phyloP scores from a whole-genome alignment of 1,140 invertebrate species.

The Sinella curviseta region DNA sequence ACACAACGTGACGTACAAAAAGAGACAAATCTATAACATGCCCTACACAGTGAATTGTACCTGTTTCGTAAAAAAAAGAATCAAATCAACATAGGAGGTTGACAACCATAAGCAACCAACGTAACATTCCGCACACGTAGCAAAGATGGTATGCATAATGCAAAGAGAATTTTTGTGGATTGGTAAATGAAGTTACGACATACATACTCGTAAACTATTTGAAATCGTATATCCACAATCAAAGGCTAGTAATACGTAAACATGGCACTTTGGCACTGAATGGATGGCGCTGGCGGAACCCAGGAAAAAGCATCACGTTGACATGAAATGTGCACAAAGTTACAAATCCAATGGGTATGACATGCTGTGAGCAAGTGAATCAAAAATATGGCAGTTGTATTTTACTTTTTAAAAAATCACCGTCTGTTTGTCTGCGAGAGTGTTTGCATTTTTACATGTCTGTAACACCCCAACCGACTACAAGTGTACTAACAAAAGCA shows the following conservation, averaged over 20 bases:
- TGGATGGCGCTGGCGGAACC: too few species aligned
- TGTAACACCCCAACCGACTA: not conserved
- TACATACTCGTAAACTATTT: not conserved
- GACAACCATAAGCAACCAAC: too few species aligned
- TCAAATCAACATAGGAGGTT: too few species aligned
- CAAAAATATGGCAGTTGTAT: slow-evolving; percentile 13
- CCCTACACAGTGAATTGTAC: too few species aligned
- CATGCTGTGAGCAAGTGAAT: not conserved
- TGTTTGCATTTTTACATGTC: not conserved
- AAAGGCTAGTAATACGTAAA: too few species aligned
- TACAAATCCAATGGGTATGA: slow-evolving; percentile 15
- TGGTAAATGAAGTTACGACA: not conserved
- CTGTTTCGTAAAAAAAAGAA: too few species aligned
- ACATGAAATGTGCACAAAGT: slow-evolving; percentile 16
- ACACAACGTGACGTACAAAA: too few species aligned
- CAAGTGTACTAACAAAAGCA: not conserved
- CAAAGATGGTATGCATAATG: too few species aligned
- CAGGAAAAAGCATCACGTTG: not conserved
- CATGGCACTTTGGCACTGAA: too few species aligned
- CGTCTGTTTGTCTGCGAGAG: not conserved
- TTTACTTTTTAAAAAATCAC: slow-evolving; percentile 13
- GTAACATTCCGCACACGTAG: too few species aligned
- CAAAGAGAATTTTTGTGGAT: not conserved
- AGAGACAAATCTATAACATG: too few species aligned
- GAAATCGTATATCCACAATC: not conserved